Conservation (phyloP, 2,113 vertebrate genomes). For the Catagonus wagneri region DNA sequence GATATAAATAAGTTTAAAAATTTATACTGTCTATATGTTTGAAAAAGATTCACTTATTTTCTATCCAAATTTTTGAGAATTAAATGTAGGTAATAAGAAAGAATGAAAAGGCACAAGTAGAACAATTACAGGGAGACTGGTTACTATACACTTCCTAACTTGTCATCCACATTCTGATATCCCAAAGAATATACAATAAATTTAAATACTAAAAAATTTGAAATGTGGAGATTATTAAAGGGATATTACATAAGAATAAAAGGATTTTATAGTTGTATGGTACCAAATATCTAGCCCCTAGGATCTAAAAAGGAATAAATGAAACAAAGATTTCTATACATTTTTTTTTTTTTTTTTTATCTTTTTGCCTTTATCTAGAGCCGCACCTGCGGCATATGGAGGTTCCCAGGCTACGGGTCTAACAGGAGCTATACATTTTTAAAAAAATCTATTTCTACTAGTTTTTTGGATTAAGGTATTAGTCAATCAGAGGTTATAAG, state of each 20-base stretch:
- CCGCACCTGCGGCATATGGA: too few species aligned
- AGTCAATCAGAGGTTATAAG: not conserved
- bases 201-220: conserved; percentile 2
- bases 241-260: not conserved
- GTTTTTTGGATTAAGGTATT: conserved; percentile 17
- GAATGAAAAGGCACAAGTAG: not conserved
- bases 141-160: not conserved
- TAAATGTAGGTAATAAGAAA: not conserved
- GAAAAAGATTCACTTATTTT: conserved; percentile 9
- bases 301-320: not conserved
- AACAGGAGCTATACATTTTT: too few species aligned
- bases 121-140: not conserved
- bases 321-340: not conserved
- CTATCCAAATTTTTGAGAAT: not conserved
- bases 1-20: not conserved
- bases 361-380: too few species aligned
- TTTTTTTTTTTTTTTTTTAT: conserved; percentile 30
- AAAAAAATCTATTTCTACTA: conserved; percentile 26
- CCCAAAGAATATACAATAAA: not conserved
- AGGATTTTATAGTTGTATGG: not conserved
- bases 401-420: too few species aligned
- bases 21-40: not conserved
- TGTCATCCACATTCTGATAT: not conserved
- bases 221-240: not conserved
- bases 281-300: not conserved